phyloP scores from a whole-genome alignment of 2,113 vertebrate species.

The Leptobrachium leishanense region DNA sequence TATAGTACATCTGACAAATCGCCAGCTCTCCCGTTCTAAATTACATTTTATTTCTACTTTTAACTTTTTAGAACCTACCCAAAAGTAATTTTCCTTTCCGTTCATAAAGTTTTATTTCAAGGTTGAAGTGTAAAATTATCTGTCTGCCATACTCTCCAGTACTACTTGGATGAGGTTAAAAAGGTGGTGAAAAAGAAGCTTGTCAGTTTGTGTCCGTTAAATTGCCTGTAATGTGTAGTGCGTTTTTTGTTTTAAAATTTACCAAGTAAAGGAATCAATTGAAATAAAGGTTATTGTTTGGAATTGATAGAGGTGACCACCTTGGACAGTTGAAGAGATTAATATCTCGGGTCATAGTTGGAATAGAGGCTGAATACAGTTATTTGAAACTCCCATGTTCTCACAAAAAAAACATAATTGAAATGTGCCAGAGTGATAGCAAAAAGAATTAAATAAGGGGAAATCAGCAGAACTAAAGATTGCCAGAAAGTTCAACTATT shows the following conservation, averaged over 20 bases:
- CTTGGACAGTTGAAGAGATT: too few relatives aligned
- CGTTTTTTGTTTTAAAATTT: background rate
- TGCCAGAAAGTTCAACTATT: too few relatives aligned
- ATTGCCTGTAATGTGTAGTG: background rate
- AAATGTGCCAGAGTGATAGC: too few relatives aligned
- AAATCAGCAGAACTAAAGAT: too few relatives aligned
- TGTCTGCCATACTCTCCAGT: conserved; percentile 2
- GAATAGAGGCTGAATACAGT: too few relatives aligned
- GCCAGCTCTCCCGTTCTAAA: background rate
- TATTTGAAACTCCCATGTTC: too few relatives aligned
- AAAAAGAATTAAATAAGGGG: too few relatives aligned
- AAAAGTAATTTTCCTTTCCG: background rate
- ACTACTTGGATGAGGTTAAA: background rate
- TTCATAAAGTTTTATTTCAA: background rate
- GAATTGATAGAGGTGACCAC: too few relatives aligned
- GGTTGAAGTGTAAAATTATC: background rate
- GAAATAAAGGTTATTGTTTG: too few relatives aligned
- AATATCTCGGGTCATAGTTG: too few relatives aligned
- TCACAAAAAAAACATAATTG: too few relatives aligned
- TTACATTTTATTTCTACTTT: conserved; percentile 3
- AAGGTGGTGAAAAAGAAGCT: background rate
- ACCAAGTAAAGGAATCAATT: too few relatives aligned
- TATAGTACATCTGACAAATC: background rate
- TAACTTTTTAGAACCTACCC: background rate
- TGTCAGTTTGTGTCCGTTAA: background rate